Percentiles rank a stretch among this genome's conserved stretches.
These are phyloP conservation scores for Acanthopagrus latus DNA, from an alignment of 2,797 vertebrate genomes.

Conservation along the genomic window DNA sequence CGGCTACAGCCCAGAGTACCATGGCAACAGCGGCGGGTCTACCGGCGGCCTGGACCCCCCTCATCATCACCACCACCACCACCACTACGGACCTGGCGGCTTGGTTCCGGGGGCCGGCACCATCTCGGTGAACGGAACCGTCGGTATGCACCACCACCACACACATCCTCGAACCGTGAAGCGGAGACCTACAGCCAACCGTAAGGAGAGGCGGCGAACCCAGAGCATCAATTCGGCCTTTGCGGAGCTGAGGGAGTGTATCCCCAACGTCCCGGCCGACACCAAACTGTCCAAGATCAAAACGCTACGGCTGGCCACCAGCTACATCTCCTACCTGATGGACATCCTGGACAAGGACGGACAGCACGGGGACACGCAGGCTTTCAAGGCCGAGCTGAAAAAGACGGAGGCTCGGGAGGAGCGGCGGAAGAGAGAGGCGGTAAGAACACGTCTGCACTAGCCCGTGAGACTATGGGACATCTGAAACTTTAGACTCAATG, in stretches of 20 bases:
- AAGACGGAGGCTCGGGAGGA: conserved; percentile 97
- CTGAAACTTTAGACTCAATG: background rate
- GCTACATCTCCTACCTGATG: conserved; percentile 99
- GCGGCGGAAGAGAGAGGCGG: conserved; percentile 95
- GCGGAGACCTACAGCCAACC: conserved; percentile 95
- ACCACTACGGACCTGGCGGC: conserved; percentile 73
- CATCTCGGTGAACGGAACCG: conserved; percentile 70
- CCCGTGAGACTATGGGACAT: no score
- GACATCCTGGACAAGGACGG: conserved; percentile 98
- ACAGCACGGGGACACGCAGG: conserved; percentile 95
- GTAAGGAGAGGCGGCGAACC: conserved; percentile 97
- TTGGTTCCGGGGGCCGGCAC: conserved; percentile 56
- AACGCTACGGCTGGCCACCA: conserved; percentile 95
- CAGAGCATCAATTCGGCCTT: conserved; percentile 99
- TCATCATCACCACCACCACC: conserved; percentile 68
- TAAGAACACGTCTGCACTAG: conserved; percentile 70
- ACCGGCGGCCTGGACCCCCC: conserved; percentile 65
- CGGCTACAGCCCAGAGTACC: conserved; percentile 81
- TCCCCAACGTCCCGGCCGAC: conserved; percentile 98
- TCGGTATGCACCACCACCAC: conserved; percentile 84
- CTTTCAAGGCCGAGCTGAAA: conserved; percentile 98
- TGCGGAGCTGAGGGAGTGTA: conserved; percentile 96
- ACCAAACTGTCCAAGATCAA: conserved; percentile 99
- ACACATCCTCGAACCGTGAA: conserved; percentile 94
- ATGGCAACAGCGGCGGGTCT: conserved; percentile 66